Conservation (phyloP, 2,888 invertebrate genomes). For the Rhorus exstirpatorius region DNA sequence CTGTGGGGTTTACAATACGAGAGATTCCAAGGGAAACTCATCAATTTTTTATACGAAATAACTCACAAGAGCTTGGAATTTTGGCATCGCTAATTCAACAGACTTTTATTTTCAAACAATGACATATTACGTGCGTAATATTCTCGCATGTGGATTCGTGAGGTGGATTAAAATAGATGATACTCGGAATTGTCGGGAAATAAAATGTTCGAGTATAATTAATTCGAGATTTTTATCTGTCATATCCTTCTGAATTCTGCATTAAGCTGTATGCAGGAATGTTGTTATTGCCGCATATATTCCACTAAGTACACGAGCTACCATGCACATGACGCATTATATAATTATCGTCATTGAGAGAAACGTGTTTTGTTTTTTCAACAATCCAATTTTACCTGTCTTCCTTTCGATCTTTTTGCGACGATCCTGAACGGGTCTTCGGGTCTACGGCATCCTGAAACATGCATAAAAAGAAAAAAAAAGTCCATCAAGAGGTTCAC, state of each 20-base stretch:
- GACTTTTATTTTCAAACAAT: too few relatives aligned
- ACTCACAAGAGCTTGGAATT: too few relatives aligned
- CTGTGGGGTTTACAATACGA: too few relatives aligned
- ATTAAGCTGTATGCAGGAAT: conserved; percentile 22
- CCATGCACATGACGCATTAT: background rate
- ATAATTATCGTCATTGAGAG: background rate
- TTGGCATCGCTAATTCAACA: too few relatives aligned
- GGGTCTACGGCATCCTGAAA: conserved; percentile 77
- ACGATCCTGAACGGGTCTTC: conserved; percentile 71
- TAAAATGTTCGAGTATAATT: conserved; percentile 6
- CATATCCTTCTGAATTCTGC: conserved; percentile 31
- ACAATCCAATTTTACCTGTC: conserved; percentile 49
- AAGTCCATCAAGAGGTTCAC: background rate
- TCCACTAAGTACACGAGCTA: background rate
- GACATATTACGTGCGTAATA: background rate
- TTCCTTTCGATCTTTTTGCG: conserved; percentile 59
- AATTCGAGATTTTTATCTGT: conserved; percentile 18
- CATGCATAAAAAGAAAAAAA: conserved; percentile 17
- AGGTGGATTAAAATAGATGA: too few relatives aligned
- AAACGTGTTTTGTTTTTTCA: background rate
- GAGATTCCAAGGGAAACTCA: too few relatives aligned
- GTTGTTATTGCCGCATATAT: conserved; percentile 2
- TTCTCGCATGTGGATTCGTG: background rate
- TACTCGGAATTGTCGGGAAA: background rate
- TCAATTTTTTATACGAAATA: too few relatives aligned